phyloP scores from a whole-genome alignment of 2,113 vertebrate species.

The Circaetus cinerascens region DNA sequence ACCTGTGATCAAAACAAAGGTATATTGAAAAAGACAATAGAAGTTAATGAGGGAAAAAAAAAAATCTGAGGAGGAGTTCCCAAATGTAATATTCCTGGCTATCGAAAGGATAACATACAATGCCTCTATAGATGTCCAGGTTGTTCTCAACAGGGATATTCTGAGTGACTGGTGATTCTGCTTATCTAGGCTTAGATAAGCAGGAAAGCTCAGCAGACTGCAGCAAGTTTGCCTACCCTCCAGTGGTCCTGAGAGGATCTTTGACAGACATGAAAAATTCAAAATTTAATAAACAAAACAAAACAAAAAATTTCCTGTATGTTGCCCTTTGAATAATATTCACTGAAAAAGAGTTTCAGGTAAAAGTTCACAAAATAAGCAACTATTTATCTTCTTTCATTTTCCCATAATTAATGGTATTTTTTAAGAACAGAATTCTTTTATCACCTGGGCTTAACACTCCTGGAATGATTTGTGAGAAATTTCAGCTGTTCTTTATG shows the following conservation, averaged over 20 bases:
- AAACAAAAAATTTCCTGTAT: neutral
- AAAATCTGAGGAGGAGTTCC: neutral
- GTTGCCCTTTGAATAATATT: neutral
- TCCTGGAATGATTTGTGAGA: neutral
- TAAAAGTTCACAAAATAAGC: neutral
- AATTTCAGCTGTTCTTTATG: slow-evolving; percentile 8
- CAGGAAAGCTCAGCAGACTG: neutral
- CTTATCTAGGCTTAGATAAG: neutral
- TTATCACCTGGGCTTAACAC: neutral
- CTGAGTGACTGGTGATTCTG: neutral
- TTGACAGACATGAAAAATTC: neutral
- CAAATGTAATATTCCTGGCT: neutral
- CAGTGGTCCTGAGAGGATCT: neutral
- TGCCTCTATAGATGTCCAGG: neutral
- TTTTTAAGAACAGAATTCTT: neutral
- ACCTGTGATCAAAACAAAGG: neutral
- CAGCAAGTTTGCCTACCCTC: neutral
- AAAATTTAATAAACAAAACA: neutral
- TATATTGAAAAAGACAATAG: neutral
- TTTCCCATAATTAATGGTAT: neutral
- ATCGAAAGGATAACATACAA: neutral
- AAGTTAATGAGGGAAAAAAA: neutral
- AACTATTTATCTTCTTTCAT: neutral
- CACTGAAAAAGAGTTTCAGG: neutral
- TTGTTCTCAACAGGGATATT: neutral